These are phyloP conservation scores for Eidolon dupreanum DNA, from an alignment of 2,797 vertebrate species.

Conservation along the genomic window DNA sequence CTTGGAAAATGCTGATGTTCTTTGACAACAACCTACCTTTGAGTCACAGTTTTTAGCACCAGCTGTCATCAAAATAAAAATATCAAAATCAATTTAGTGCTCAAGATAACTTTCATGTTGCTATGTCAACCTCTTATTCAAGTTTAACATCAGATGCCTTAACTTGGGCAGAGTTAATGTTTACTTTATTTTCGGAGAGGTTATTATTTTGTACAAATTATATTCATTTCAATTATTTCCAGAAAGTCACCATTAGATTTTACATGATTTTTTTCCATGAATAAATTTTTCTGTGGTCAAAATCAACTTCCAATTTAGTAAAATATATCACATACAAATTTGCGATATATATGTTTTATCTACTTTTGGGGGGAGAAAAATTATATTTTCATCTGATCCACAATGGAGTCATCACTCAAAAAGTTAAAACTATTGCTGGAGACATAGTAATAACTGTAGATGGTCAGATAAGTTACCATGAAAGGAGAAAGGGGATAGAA, in stretches of 20 bases:
- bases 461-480: neutral
- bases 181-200: neutral
- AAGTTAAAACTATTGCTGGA: neutral
- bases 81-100: neutral
- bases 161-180: neutral
- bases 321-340: neutral
- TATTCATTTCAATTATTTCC: slow-evolving; percentile 21
- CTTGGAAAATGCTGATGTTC: neutral
- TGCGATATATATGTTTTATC: neutral
- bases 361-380: neutral
- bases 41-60: slow-evolving; percentile 5
- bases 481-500: neutral
- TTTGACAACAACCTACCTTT: neutral
- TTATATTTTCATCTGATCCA: slow-evolving; percentile 19
- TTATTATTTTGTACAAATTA: neutral
- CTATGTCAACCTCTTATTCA: slow-evolving; percentile 26
- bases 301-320: neutral
- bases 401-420: slow-evolving; percentile 13
- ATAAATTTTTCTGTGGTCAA: slow-evolving; percentile 7
- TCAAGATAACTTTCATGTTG: slow-evolving; percentile 38
- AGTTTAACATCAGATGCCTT: slow-evolving; percentile 14
- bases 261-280: neutral
- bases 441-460: neutral
- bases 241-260: neutral
- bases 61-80: slow-evolving; percentile 40